These are phyloP conservation scores for Agrilus biguttatus DNA, from an alignment of 2,888 invertebrate genomes.

Conservation along the genomic window DNA sequence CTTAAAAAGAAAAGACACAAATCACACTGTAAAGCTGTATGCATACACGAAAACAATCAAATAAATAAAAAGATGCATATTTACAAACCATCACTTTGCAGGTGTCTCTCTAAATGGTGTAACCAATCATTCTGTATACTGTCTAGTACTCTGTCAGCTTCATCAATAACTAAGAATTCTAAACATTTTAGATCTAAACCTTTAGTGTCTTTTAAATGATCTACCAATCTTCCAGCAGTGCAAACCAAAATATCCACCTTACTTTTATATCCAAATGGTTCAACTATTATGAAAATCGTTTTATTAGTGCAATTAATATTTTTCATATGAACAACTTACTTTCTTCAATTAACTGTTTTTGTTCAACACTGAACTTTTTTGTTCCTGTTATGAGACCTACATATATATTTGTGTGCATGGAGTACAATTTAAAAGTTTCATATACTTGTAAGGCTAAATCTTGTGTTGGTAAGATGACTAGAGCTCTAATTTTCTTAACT, in stretches of 20 bases:
- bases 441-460: slow-evolving; percentile 83
- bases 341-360: slow-evolving; percentile 43
- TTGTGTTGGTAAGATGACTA: slow-evolving; percentile 86
- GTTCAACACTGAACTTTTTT: slow-evolving; percentile 50
- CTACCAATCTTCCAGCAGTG: slow-evolving; percentile 85
- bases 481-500: slow-evolving; percentile 50
- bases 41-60: not conserved
- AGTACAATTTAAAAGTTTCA: slow-evolving; percentile 63
- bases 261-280: slow-evolving; percentile 41
- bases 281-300: slow-evolving; percentile 32
- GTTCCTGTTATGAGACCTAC: slow-evolving; percentile 58
- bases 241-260: slow-evolving; percentile 76
- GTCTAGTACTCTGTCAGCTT: slow-evolving; percentile 91
- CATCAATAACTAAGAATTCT: slow-evolving; percentile 81
- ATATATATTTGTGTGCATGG: slow-evolving; percentile 49
- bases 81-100: slow-evolving; percentile 25
- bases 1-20: slow-evolving; percentile 9
- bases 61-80: not conserved
- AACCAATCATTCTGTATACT: slow-evolving; percentile 87
- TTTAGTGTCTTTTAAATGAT: slow-evolving; percentile 74
- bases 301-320: slow-evolving; percentile 8
- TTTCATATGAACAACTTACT: slow-evolving; percentile 23
- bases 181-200: slow-evolving; percentile 60
- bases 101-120: slow-evolving; percentile 59
- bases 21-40: not conserved